Percentiles rank a stretch among this genome's conserved stretches.
phyloP scores from a whole-genome alignment of 1,140 invertebrate genomes.

The Drosophila navojoa region DNA sequence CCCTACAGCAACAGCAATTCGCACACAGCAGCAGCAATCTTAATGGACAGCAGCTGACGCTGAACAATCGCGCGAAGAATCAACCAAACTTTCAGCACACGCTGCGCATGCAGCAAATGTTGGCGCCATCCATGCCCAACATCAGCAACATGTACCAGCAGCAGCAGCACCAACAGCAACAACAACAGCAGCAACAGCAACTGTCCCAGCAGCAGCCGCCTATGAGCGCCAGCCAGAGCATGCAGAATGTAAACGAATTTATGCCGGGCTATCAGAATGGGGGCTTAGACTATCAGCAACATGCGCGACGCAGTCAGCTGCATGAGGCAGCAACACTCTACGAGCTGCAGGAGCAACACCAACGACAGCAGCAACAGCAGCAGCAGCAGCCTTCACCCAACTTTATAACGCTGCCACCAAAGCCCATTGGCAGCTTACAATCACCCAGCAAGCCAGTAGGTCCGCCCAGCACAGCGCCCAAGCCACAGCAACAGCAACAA shows the following conservation, averaged over 20 bases:
- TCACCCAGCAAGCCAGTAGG: slow-evolving; percentile 70
- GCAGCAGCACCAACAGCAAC: slow-evolving; percentile 60
- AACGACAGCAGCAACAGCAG: slow-evolving; percentile 40
- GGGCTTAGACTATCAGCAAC: slow-evolving; percentile 63
- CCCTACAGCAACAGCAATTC: slow-evolving; percentile 65
- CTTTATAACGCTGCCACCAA: slow-evolving; percentile 75
- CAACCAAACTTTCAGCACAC: slow-evolving; percentile 78
- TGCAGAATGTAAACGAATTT: slow-evolving; percentile 84
- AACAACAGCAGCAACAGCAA: slow-evolving; percentile 50
- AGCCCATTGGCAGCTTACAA: slow-evolving; percentile 68
- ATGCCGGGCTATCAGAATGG: slow-evolving; percentile 66
- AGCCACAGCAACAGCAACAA: slow-evolving; percentile 81
- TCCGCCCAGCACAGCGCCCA: slow-evolving; percentile 78
- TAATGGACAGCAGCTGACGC: slow-evolving; percentile 62
- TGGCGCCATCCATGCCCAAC: slow-evolving; percentile 84
- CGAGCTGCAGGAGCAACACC: slow-evolving; percentile 60
- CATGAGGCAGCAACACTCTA: slow-evolving; percentile 68
- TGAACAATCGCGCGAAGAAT: slow-evolving; percentile 75
- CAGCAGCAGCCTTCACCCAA: slow-evolving; percentile 71
- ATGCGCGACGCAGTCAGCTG: slow-evolving; percentile 69
- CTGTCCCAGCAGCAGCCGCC: slow-evolving; percentile 35
- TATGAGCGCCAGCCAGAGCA: slow-evolving; percentile 81
- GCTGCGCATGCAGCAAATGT: slow-evolving; percentile 81
- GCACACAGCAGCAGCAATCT: slow-evolving; percentile 69
- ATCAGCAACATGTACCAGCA: slow-evolving; percentile 81